Evolutionary conservation across 2,888 invertebrate genomes (phyloP).

Genomic region (Rambutsinella grinnellia): DNA sequence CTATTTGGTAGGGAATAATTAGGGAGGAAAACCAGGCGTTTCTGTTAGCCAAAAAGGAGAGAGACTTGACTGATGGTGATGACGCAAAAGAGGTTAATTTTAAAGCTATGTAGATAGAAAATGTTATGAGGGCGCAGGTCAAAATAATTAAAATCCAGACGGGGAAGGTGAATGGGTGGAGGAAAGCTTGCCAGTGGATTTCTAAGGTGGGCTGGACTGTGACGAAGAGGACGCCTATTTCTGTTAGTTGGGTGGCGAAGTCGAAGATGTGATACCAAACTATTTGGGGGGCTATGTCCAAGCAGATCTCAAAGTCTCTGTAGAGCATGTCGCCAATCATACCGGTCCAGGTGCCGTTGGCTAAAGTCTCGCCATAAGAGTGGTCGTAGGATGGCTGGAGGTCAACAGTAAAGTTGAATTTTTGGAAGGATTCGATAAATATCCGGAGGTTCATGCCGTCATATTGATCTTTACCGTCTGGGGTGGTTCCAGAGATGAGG

Average conservation of each 20-base stretch:
- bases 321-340: conserved; percentile 10
- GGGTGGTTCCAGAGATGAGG: not conserved
- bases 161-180: not conserved
- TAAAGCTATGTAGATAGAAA: not conserved
- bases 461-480: not conserved
- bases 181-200: conserved; percentile 14
- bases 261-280: conserved; percentile 2
- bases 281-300: not conserved
- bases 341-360: conserved; percentile 22
- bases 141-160: not conserved
- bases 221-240: not conserved
- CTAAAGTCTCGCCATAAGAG: not conserved
- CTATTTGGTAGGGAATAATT: not conserved
- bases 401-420: conserved; percentile 9
- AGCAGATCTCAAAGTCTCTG: not conserved
- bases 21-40: too few species aligned
- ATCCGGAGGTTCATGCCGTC: conserved; percentile 6
- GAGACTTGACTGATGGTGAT: too few species aligned
- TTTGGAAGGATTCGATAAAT: not conserved
- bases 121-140: not conserved
- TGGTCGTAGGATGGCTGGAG: not conserved
- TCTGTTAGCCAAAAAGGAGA: too few species aligned
- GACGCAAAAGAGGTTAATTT: not conserved
- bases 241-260: not conserved
- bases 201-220: not conserved